These are phyloP conservation scores for Tragelaphus buxtoni DNA, from an alignment of 2,113 vertebrate species.

Conservation along the genomic window DNA sequence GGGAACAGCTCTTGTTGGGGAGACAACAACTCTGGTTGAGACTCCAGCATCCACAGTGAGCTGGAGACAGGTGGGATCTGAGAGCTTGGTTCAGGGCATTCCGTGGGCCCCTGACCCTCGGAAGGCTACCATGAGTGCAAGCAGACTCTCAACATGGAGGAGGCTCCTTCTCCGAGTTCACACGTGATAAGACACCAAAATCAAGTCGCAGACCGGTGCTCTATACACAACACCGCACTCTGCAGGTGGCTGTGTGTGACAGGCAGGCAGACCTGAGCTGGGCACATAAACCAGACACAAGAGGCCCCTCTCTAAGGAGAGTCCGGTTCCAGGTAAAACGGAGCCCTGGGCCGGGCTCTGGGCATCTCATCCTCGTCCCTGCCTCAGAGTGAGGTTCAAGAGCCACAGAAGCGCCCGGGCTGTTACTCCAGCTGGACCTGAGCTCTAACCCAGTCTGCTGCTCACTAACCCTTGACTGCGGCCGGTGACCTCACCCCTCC, in stretches of 20 bases:
- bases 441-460: background rate
- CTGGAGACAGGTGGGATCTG: fast-evolving
- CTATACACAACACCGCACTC: fast-evolving
- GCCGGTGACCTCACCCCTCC: background rate
- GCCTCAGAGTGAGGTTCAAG: background rate
- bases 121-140: background rate
- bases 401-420: background rate
- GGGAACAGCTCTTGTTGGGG: fast-evolving
- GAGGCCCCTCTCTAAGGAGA: background rate
- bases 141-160: background rate
- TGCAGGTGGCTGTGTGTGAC: background rate
- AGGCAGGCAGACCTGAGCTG: background rate
- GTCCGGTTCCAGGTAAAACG: background rate
- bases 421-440: background rate
- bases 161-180: background rate
- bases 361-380: background rate
- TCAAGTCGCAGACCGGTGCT: background rate
- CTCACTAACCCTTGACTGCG: background rate
- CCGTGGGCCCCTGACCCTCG: background rate
- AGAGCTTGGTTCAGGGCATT: background rate
- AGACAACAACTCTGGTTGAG: background rate
- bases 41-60: background rate
- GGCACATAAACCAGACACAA: background rate
- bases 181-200: background rate
- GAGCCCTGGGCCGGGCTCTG: background rate